Percentiles rank a stretch among this genome's conserved stretches.
Conservation (phyloP, 2,797 vertebrate genomes). For the Astyanax mexicanus region DNA sequence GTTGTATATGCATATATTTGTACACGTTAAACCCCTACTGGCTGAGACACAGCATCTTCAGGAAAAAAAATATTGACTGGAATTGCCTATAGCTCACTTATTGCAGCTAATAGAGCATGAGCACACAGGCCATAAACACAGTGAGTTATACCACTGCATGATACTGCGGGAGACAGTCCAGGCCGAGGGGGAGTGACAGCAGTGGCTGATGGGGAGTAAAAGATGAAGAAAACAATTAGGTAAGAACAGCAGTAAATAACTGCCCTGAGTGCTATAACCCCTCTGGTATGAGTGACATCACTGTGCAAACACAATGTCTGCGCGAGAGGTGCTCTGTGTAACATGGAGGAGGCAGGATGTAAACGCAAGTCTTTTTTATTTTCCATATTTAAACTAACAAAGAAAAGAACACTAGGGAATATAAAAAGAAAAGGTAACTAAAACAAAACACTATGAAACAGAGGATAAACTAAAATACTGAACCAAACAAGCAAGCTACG, state of each 20-base stretch:
- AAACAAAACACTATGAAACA: too few relatives aligned
- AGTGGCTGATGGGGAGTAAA: background rate
- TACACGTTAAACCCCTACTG: background rate
- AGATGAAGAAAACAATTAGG: slow-evolving; percentile 3
- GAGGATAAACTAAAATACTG: too few relatives aligned
- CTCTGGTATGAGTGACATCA: slow-evolving; percentile 60
- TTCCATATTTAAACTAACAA: too few relatives aligned
- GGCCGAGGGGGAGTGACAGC: background rate
- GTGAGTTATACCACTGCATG: background rate
- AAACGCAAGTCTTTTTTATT: too few relatives aligned
- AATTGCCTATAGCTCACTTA: background rate
- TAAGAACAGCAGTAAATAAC: slow-evolving; percentile 24
- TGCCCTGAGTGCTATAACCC: slow-evolving; percentile 36
- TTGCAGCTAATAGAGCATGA: background rate
- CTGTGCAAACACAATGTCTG: slow-evolving; percentile 54
- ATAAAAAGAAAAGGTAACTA: too few relatives aligned
- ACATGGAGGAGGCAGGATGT: too few relatives aligned
- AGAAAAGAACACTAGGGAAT: too few relatives aligned
- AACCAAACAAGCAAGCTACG: too few relatives aligned
- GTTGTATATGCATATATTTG: slow-evolving; percentile 1
- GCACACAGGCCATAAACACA: background rate
- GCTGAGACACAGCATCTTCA: background rate
- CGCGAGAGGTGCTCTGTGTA: slow-evolving; percentile 28
- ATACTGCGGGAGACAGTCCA: background rate
- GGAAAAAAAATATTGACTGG: background rate